phyloP scores from a whole-genome alignment of 53 echinoderm and acorn worm species.

The Paracentrotus lividus region DNA sequence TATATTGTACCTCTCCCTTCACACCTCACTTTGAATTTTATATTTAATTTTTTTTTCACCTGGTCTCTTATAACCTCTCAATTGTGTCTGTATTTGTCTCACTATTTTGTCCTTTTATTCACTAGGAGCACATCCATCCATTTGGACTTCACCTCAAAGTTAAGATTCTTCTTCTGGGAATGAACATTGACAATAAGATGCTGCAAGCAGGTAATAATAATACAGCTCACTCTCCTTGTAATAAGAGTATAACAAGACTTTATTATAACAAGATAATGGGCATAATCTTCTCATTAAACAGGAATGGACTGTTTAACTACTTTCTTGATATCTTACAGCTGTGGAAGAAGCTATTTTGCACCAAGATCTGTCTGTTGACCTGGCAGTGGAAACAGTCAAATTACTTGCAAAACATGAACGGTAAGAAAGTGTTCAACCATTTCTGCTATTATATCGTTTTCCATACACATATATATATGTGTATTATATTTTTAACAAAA shows the following conservation, averaged over 20 bases:
- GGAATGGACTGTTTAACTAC: not conserved
- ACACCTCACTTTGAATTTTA: no score
- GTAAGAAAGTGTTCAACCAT: slow-evolving; percentile 70
- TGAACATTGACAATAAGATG: slow-evolving; percentile 69
- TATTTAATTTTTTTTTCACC: not conserved
- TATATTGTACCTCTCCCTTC: not conserved
- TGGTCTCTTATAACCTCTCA: not conserved
- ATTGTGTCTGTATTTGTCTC: not conserved
- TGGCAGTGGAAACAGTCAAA: slow-evolving; percentile 83
- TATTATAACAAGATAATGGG: no score
- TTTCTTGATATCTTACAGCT: slow-evolving; percentile 61
- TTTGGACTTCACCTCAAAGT: slow-evolving; percentile 89
- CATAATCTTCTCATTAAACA: no score
- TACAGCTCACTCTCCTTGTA: no score
- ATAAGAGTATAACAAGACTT: no score
- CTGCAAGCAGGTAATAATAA: slow-evolving; percentile 77
- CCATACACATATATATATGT: no score
- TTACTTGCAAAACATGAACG: slow-evolving; percentile 82
- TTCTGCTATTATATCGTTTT: no score
- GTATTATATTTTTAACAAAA: no score
- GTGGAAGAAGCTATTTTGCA: slow-evolving; percentile 87
- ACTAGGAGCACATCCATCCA: slow-evolving; percentile 92
- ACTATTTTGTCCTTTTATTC: not conserved
- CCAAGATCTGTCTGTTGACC: slow-evolving; percentile 78
- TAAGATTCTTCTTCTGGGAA: slow-evolving; percentile 82